Base-by-base conservation (phyloP, 2,113 vertebrate genomes). In the Aspiorhynchus laticeps region DNA sequence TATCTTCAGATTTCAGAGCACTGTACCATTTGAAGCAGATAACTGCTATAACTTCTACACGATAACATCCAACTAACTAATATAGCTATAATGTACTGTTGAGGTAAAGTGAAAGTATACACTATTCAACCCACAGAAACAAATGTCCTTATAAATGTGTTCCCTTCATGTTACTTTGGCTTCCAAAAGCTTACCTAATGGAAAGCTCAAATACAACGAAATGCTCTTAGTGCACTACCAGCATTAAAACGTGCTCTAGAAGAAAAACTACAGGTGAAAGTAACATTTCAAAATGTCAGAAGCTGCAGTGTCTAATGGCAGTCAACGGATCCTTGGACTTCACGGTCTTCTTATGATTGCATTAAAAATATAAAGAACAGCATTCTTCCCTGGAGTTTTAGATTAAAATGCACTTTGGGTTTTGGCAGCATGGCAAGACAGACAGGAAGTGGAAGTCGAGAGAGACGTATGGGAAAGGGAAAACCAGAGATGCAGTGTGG, bases 361-460 rank as follows among this genome's bases (percentile, higher is more conserved):
- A 65, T 63, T 48, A 5, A 63, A 75, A 82, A 65, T 76, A 59
- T 28, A 83, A 51, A 59, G 63, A 56, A 73, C n/a, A n/a, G 67
- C 85, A 36, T 41, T 81, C 85, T 59, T 81, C 15, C 11, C 46
- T 81, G 48, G 53, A 74, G n/a, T 73, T 41, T 43, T 48, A 51
- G 48, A 51, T 89, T 94, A 93, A 93, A 92, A 88, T 91, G 92
- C 93, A 94, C 93, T 95, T 94, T 41, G 80, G 91, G 92, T 93
- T 92, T 71, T 89, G 90, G 90, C 89, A 93, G 91, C 91, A 92
- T 92, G 93, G 92, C 91, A 93, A 36, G 67, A 59, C 65, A 61
- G 80, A 33, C 38, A 31, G 71, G 82, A 19, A 69, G 75, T 73
- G 48, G 86, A 33, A 71, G 31, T 73, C 28, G 28, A 78, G 19